Evolutionary conservation across 2,113 vertebrate genomes (phyloP), one percentile per base, ranked within the genome.

Genomic region (Tonatia bakeri): DNA sequence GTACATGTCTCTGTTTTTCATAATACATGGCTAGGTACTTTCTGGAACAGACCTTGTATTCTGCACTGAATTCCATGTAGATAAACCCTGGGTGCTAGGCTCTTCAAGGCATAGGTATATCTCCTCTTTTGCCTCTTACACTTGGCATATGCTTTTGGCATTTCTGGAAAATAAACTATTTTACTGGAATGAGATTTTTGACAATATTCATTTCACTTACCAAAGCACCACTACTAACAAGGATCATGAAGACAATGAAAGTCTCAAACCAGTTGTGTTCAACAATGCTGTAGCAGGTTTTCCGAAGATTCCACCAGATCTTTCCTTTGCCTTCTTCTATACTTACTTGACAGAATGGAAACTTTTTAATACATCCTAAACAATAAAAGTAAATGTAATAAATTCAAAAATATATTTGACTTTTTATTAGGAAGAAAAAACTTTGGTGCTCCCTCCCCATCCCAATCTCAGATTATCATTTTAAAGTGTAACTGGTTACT

Each of bases 241-340:
- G 98, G 96, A 99, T 99, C 99, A 99, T 99, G 97, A 99, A 99
- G 96, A 99, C 99, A 97, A 99, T 99, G 98, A 99, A 99, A 54
- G 98, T 99, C 97, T 99, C 99, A 98, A 99, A 99, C 99, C 99
- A 99, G 98, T 99, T 99, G 98, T 99, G 99, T 94, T 99, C 99
- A 90, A 99, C 99, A 88, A 99, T 99, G 91, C 98, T 99, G 97
- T 98, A 99, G 98, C 99, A 99, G 36, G 99, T 99, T 98, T 99
- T 99, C 81, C 99, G 98, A 54, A 99, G 98, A 22, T 98, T 99
- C 99, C 99, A 99, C 99, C 99, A 99, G 14, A 98, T 95, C 97
- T 99, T 99, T 98, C 99, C 99, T 98, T 98, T 98, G 47, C 99
- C 99, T 94, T 99, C 98, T 79, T 99, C 99, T 86, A 98, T 99